Evolutionary conservation across 2,113 vertebrate species (phyloP), one percentile per base, ranked within the genome.

Genomic region (Hystrix brachyura): DNA sequence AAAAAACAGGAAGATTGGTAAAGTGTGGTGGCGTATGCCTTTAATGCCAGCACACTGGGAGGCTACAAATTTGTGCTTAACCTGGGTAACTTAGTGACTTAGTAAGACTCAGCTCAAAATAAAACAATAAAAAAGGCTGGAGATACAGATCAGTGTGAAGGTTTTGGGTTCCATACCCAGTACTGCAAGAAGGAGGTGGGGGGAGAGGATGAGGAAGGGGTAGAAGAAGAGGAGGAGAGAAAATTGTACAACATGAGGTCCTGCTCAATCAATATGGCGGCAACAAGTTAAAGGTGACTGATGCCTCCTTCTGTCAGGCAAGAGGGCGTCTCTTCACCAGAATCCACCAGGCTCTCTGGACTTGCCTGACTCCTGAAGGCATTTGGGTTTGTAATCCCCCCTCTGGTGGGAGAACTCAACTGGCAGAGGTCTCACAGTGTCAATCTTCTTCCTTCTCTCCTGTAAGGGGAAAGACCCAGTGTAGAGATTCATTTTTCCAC

Each of bases 401-500:
- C 62, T 38, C 69, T 74, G 80, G 91, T 15, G 13, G 29, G 15
- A 23, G 12, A 71, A 82, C 53, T 67, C 74, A 53, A 43, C 72
- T 34, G 60, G 53, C 43, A 51, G 48, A 79, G 14, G n/a, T 59
- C 90, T 83, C 51, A 55, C 65, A 51, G 57, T 14, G 29, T 91
- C 91, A 86, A 27, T 60, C 62, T 64, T 64, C 87, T 90, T 91
- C 86, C 95, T 94, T 79, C 87, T 87, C 96, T 91, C 59, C 74
- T 15, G 80, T 71, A 34, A 92, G 74, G 92, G 96, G 95, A 98
- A 96, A 97, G 95, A 86, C 83, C 67, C 62, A 78, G 65, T 14
- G 18, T 5, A 80, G 46, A 91, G 51, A 94, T 84, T 87, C 67
- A 87, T 95, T 97, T 97, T 97, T 98, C 97, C 96, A 76, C 94